phyloP scores from a whole-genome alignment of 2,888 invertebrate species.

The Tryphoninae sp. region DNA sequence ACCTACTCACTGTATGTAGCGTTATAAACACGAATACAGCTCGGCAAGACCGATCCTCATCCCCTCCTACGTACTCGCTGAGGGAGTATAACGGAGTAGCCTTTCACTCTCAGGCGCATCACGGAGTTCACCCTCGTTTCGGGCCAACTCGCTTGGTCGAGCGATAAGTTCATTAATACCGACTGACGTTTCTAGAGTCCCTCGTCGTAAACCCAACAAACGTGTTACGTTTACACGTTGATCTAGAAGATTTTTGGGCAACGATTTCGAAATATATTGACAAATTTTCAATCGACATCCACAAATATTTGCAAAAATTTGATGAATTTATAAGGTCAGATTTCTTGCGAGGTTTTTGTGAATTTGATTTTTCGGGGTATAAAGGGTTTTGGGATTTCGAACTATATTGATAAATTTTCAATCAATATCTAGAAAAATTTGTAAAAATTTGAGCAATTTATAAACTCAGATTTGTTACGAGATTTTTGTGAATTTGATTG shows the following conservation, averaged over 20 bases:
- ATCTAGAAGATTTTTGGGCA: background rate
- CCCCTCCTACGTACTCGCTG: slow-evolving; percentile 19
- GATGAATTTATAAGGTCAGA: background rate
- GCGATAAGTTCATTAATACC: slow-evolving; percentile 54
- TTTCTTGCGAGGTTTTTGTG: too few species aligned
- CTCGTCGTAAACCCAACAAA: slow-evolving; percentile 21
- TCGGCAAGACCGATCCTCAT: slow-evolving; percentile 50
- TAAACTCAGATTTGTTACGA: too few species aligned
- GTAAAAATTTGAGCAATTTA: background rate
- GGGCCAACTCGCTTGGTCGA: slow-evolving; percentile 28
- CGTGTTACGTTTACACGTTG: background rate
- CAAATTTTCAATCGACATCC: background rate
- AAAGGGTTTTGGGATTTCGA: background rate
- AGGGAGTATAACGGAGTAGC: background rate
- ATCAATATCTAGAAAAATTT: background rate
- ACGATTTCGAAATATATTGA: background rate
- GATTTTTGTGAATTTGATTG: too few species aligned
- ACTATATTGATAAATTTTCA: background rate
- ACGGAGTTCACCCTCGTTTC: slow-evolving; percentile 49
- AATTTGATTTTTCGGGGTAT: too few species aligned
- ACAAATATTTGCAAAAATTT: background rate
- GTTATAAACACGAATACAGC: slow-evolving; percentile 56
- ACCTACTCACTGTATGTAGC: slow-evolving; percentile 48
- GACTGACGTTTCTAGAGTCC: slow-evolving; percentile 14
- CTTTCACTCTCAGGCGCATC: slow-evolving; percentile 39